Evolutionary conservation across 2,888 invertebrate species (phyloP).

Genomic region (Rhingia rostrata): DNA sequence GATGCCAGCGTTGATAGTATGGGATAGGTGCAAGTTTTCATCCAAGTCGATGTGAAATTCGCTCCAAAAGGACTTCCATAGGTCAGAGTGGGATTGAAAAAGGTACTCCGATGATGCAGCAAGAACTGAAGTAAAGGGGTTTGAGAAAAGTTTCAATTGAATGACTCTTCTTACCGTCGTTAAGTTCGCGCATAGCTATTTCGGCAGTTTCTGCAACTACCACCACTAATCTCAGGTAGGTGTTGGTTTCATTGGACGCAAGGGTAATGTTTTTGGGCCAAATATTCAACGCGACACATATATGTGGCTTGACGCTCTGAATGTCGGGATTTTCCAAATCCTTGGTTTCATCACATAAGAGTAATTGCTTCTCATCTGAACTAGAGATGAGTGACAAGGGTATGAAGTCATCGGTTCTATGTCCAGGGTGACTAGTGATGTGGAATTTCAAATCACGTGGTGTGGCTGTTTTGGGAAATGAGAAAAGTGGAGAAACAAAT

Average conservation of each 20-base stretch:
- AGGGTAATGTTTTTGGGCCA: constrained; percentile 77
- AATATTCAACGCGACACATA: constrained; percentile 77
- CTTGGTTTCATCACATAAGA: constrained; percentile 77
- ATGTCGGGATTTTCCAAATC: constrained; percentile 78
- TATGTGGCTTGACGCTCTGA: constrained; percentile 77
- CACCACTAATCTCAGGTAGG: constrained; percentile 84
- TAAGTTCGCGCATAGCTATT: constrained; percentile 82
- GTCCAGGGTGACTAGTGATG: constrained; percentile 26
- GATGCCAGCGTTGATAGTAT: constrained; percentile 84
- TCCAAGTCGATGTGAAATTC: constrained; percentile 84
- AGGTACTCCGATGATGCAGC: constrained; percentile 82
- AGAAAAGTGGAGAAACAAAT: no score
- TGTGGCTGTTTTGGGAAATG: background rate
- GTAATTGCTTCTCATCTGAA: constrained; percentile 6
- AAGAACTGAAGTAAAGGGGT: constrained; percentile 52
- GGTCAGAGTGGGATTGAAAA: constrained; percentile 83
- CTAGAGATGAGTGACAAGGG: constrained; percentile 17
- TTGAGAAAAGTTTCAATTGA: background rate
- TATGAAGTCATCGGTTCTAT: constrained; percentile 26
- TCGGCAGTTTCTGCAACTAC: constrained; percentile 84
- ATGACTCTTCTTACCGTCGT: constrained; percentile 76
- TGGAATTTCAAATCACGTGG: background rate
- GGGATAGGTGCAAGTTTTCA: constrained; percentile 83
- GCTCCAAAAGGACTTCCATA: constrained; percentile 84
- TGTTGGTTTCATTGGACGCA: constrained; percentile 74